Evolutionary conservation across 2,888 invertebrate genomes (phyloP), one percentile per base, ranked within the genome.

Genomic region (Tricholauxania praeusta): DNA sequence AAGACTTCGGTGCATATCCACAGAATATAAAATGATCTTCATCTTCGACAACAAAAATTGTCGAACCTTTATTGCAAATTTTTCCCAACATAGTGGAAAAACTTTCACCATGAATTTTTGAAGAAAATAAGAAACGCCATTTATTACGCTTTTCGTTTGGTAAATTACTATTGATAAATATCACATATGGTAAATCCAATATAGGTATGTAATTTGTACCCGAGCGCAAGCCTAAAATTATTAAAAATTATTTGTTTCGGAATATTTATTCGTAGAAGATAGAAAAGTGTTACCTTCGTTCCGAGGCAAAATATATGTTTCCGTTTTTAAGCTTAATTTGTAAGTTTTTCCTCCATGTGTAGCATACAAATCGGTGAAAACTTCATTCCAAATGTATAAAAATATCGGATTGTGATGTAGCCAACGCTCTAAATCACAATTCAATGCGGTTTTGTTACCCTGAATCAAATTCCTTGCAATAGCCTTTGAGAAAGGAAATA

Each of bases 41-140:
- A 83, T 95, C 95, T 83, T 96, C 95, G 3, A 98, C 89, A 53
- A 98, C 91, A 6, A 98, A 87, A 1, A 98, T 88, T 0, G 94
- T 95, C 0, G 96, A 92, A 0, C 96, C 96, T 82, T 94, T 93
- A 82, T 94, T 92, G 71, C 91, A 89, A 76, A 96, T 92, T 68
- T 93, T 91, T 68, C 94, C 92, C 66, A 88, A 77, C 89, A 95
- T 90, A 15, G 94, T 95, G 4, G 95, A 93, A 87, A 95, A 97
- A 71, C 96, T 96, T 88, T 96, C 96, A 0, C 97, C 97, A 83
- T 96, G 95, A 71, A 94, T 92, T 83, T 93, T 92, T 17, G 94
- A 94, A 10, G 95, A 95, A 88, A 95, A 97, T 4, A 97, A 88
- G 82, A 96, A 94, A 80, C 96, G 89, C 97, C 97, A 97, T 84